Base-by-base conservation (phyloP, 2,888 invertebrate genomes). In the Synanthedon tipuliformis region DNA sequence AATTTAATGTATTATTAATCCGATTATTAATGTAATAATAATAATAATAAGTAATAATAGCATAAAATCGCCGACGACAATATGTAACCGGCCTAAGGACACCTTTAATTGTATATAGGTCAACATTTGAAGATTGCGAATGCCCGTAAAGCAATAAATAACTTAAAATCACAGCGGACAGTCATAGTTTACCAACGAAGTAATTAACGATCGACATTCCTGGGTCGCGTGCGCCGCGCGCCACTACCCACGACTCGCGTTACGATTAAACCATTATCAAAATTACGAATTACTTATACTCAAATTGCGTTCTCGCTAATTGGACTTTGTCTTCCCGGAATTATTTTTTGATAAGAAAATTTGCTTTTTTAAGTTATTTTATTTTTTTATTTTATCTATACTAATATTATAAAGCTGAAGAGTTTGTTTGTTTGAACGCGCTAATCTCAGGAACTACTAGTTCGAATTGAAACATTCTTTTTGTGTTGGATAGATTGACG, bases 161-260 rank as follows among this genome's bases (percentile, higher is more conserved):
- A 45, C 12, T 45, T n/a, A 45, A 45, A 45, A 45, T 45, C 45
- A 13, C 41, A 53, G 23, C 40, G 51, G 48, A 48, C 54, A 50
- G 54, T 55, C 52, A 54, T 54, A 57, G 55, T 53, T 58, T 60
- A 54, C 51, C 15, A 52, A 54, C 54, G 54, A 51, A 55, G 56
- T 54, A 61, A 57, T 58, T 52, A 51, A 56, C 56, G 61, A 58
- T 58, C 57, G 60, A 56, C 61, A 63, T 61, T 61, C 62, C 57
- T 54, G 45, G 54, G 57, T 61, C 53, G 66, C 66, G 66, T 67
- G 68, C 59, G 56, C 45, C 52, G 50, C 59, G 61, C 61, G 41
- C 54, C 58, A 56, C 53, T 34, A 62, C 59, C 53, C 61, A 54
- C 55, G 56, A 58, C 53, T 54, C 50, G 51, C 50, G 3, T 18